Evolutionary conservation across 2,113 vertebrate species (phyloP), one percentile per base, ranked within the genome.

Genomic region (Pimephales promelas): DNA sequence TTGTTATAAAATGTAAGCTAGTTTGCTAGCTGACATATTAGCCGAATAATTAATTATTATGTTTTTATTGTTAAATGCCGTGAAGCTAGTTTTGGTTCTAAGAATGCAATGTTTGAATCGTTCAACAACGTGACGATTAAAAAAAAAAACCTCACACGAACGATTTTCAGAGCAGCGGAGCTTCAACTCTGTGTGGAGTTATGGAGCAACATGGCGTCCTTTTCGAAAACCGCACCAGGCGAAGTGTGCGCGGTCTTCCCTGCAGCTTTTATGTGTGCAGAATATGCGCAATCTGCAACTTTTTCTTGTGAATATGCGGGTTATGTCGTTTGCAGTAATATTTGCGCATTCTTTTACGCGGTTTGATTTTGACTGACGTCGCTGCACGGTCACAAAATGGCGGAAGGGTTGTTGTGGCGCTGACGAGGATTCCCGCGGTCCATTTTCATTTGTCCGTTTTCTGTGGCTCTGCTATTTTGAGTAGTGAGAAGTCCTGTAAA

Each of bases 151-250:
- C 47, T 34, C 7, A 1, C 13, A 18, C 62, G 62, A 14, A 3
- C 3, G 16, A 20, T 11, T 74, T 54, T 74, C 0, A 52, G 26
- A 52, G 16, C 45, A 9, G 18, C 10, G 16, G 49, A 77, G 47
- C 52, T 22, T 77, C 52, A 9, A 9, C 45, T 74, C 45, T 74
- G 43, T 20, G 74, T 34, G 31, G 71, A 26, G 40, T 59, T 61
- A 14, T 18, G 54, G 45, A 52, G 79, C 64, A 81, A 81, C 79
- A 81, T 81, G 79, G 79, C 79, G 79, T 5, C 62, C 26, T 22
- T 22, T n/a, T 56, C 34, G 10, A 18, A 8, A 26, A 14, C 10
- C 10, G 14, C 20, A 10, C 3, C 24, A 8, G 2, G 0, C 31
- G 10, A 22, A 26, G 20, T 71, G 22, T 18, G 47, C 61, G 47